Conservation (phyloP, 2,888 invertebrate species). For the Amphimallon solstitiale region DNA sequence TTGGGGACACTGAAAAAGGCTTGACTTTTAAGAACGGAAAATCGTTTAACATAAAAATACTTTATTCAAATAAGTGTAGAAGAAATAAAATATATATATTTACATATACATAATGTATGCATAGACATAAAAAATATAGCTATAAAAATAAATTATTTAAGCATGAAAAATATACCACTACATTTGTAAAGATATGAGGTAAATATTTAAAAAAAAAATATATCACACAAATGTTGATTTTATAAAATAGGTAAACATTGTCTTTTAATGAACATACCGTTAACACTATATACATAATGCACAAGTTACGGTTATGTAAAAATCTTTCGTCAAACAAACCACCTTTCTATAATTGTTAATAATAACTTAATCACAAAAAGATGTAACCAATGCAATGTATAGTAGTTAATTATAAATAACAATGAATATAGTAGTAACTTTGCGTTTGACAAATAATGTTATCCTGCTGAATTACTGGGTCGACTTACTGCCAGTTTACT, state of each 20-base stretch:
- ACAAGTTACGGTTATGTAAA: too few species aligned
- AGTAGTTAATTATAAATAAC: background rate
- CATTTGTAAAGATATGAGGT: conserved; percentile 14
- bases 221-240: conserved; percentile 27
- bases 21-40: background rate
- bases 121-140: conserved; percentile 28
- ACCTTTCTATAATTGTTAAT: too few species aligned
- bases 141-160: conserved; percentile 34
- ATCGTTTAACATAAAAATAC: conserved; percentile 8
- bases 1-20: too few species aligned
- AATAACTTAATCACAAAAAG: background rate
- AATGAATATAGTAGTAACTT: conserved; percentile 2
- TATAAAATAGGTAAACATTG: conserved; percentile 11
- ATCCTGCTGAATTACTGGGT: conserved; percentile 60
- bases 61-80: conserved; percentile 11
- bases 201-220: conserved; percentile 23
- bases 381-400: conserved; percentile 2
- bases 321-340: too few species aligned
- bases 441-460: conserved; percentile 33
- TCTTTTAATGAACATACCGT: conserved; percentile 6
- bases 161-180: conserved; percentile 7
- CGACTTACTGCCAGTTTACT: conserved; percentile 71
- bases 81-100: conserved; percentile 16
- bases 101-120: background rate
- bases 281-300: background rate